phyloP scores from a whole-genome alignment of 2,113 vertebrate genomes.

The Stigmatopora argus region DNA sequence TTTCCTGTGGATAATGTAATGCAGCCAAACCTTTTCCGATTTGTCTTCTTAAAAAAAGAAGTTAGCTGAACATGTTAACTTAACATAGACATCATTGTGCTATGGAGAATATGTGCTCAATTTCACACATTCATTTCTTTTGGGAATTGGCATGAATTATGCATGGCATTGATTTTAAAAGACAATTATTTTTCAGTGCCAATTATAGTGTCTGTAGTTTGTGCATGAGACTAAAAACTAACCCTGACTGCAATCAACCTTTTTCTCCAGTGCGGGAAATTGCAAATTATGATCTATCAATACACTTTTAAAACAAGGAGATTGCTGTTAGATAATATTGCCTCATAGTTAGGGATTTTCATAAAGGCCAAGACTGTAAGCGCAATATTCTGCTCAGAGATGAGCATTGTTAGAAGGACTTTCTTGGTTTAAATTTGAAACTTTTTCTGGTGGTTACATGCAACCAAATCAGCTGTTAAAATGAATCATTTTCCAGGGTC shows the following conservation, averaged over 20 bases:
- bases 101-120: conserved; percentile 26
- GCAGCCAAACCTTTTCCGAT: neutral
- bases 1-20: conserved; percentile 6
- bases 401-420: no score
- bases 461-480: no score
- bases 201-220: conserved; percentile 63
- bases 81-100: conserved; percentile 13
- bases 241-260: conserved; percentile 48
- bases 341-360: conserved; percentile 10
- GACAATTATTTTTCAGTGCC: conserved; percentile 61
- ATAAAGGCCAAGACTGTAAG: neutral
- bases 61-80: neutral
- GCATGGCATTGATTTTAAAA: conserved; percentile 57
- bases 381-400: neutral
- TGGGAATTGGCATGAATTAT: conserved; percentile 64
- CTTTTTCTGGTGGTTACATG: no score
- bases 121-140: conserved; percentile 51
- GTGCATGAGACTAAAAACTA: conserved; percentile 50
- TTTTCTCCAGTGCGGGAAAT: conserved; percentile 44
- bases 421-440: no score
- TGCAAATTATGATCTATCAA: conserved; percentile 66
- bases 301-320: conserved; percentile 35
- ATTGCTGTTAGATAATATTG: conserved; percentile 15
- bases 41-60: no score
- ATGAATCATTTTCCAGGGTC: no score